Percentiles rank a stretch among this genome's conserved stretches.
These are phyloP conservation scores for Emydura subglobosa DNA, from an alignment of 2,113 vertebrate species.

Conservation along the genomic window DNA sequence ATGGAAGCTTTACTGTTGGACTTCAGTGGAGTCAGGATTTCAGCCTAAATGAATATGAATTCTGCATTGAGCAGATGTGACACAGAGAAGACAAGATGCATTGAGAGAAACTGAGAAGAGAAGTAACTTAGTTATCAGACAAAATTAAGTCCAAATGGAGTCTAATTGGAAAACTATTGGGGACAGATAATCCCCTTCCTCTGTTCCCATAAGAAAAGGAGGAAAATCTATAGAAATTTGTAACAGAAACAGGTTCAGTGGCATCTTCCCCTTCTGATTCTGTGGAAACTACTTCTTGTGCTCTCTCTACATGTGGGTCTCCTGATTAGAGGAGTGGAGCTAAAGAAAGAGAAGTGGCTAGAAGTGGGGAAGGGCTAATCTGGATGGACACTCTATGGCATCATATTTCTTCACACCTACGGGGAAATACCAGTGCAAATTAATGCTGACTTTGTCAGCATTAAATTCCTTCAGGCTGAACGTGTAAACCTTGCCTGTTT, in stretches of 20 bases:
- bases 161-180: neutral
- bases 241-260: neutral
- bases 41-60: neutral
- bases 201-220: neutral
- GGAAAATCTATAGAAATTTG: neutral
- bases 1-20: neutral
- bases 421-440: neutral
- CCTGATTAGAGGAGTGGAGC: neutral
- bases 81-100: constrained; percentile 1
- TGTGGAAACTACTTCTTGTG: neutral
- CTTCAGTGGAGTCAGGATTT: neutral
- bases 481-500: neutral
- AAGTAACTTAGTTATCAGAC: neutral
- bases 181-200: neutral
- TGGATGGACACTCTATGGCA: neutral
- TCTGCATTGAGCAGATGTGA: constrained; percentile 2
- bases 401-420: neutral
- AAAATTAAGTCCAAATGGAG: neutral
- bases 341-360: neutral
- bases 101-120: neutral
- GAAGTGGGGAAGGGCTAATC: neutral
- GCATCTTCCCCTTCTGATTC: neutral
- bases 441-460: neutral
- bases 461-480: neutral
- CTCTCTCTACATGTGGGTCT: fast-evolving